Conservation (phyloP, 2,797 vertebrate species). For the Xenentodon cancila region DNA sequence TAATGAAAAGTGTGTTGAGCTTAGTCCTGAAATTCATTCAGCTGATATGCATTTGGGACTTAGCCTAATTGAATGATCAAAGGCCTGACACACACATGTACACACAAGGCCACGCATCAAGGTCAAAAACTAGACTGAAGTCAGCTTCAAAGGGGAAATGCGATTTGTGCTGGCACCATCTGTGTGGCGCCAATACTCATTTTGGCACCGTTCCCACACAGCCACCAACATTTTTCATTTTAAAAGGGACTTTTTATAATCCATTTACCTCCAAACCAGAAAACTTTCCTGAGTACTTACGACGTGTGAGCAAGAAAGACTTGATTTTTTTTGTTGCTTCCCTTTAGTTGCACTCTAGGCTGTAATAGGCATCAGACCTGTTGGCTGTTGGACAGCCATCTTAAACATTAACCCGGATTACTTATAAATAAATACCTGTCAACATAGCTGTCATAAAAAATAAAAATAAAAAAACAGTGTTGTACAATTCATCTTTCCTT, state of each 20-base stretch:
- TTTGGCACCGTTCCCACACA: conserved; percentile 33
- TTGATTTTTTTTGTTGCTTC: conserved; percentile 23
- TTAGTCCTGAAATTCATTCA: conserved; percentile 50
- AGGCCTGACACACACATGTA: conserved; percentile 35
- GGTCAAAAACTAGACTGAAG: conserved; percentile 44
- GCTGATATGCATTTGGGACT: conserved; percentile 47
- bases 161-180: conserved; percentile 48
- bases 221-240: conserved; percentile 37
- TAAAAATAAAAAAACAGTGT: conserved; percentile 4
- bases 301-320: conserved; percentile 18
- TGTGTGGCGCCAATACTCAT: conserved; percentile 43
- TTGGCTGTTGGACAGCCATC: conserved; percentile 29
- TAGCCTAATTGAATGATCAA: conserved; percentile 57
- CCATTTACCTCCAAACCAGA: conserved; percentile 40
- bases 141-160: conserved; percentile 58
- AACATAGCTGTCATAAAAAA: conserved; percentile 10
- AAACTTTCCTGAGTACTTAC: conserved; percentile 39
- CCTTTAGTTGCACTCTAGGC: conserved; percentile 34
- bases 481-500: conserved; percentile 10
- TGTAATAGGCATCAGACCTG: conserved; percentile 22
- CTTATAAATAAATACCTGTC: conserved; percentile 32
- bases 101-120: conserved; percentile 30
- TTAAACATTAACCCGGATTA: conserved; percentile 26
- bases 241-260: conserved; percentile 45
- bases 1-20: conserved; percentile 18